These are phyloP conservation scores for Zapus hudsonius DNA, from an alignment of 2,113 vertebrate genomes.

Conservation along the genomic window DNA sequence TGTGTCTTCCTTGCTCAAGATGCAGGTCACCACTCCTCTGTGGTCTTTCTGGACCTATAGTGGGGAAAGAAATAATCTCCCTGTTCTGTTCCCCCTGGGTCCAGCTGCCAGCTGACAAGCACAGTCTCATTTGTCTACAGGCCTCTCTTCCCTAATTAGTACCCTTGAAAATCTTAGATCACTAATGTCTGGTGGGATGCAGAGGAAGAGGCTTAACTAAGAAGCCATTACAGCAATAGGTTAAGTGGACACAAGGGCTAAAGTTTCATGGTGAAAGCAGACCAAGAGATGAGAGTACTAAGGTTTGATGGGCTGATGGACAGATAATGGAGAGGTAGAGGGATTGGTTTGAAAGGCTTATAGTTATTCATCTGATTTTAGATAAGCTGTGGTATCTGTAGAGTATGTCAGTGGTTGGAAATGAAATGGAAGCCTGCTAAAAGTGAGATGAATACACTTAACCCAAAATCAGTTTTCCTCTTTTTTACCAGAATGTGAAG, in stretches of 20 bases:
- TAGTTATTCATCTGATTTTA: conserved; percentile 23
- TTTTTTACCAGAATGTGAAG: conserved; percentile 64
- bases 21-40: background rate
- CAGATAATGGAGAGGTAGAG: background rate
- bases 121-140: background rate
- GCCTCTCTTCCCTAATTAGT: background rate
- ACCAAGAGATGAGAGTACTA: background rate
- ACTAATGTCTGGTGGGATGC: background rate
- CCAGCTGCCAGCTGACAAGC: background rate
- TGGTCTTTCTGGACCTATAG: background rate
- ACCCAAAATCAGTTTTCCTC: conserved; percentile 58
- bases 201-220: background rate
- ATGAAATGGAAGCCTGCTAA: conserved; percentile 1
- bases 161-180: background rate
- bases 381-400: background rate
- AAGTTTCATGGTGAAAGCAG: background rate
- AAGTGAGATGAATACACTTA: conserved; percentile 37
- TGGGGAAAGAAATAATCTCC: background rate
- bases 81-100: background rate
- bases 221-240: background rate
- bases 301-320: conserved; percentile 6
- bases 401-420: background rate
- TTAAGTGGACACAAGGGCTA: background rate
- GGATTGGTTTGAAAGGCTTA: conserved; percentile 30
- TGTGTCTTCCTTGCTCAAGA: background rate